Percentiles rank a stretch among this genome's conserved stretches.
phyloP scores from a whole-genome alignment of 2,888 invertebrate genomes.

The Agrypnus murinus region DNA sequence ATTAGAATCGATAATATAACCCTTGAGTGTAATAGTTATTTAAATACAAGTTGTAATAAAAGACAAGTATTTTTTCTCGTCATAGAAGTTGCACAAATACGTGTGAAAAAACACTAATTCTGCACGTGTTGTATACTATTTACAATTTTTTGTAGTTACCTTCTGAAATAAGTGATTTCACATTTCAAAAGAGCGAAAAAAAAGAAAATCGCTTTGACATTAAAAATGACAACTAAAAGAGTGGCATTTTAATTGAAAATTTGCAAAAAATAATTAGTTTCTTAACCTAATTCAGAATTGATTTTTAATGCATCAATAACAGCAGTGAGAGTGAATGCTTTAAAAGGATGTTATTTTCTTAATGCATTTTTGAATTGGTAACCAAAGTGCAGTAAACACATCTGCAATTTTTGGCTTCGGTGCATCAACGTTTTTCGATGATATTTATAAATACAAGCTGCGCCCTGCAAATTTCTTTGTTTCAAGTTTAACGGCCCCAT shows the following conservation, averaged over 20 bases:
- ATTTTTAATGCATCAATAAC: slow-evolving; percentile 15
- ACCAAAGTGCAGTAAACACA: slow-evolving; percentile 34
- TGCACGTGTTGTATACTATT: too few relatives aligned
- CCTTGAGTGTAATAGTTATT: slow-evolving; percentile 18
- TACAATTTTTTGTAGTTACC: too few relatives aligned
- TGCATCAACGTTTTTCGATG: slow-evolving; percentile 38
- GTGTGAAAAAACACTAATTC: too few relatives aligned
- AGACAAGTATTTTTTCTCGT: too few relatives aligned
- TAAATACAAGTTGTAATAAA: too few relatives aligned
- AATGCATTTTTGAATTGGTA: slow-evolving; percentile 30
- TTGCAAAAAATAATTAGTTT: neutral
- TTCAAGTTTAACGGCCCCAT: slow-evolving; percentile 40
- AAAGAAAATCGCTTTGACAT: too few relatives aligned
- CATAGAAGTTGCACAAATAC: too few relatives aligned
- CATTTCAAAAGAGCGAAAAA: too few relatives aligned
- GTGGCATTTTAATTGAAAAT: too few relatives aligned
- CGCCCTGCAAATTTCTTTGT: slow-evolving; percentile 40
- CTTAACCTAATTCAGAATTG: neutral
- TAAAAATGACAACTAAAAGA: too few relatives aligned
- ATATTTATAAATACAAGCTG: slow-evolving; percentile 41
- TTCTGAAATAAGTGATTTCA: neutral
- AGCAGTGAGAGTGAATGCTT: neutral
- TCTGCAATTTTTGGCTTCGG: slow-evolving; percentile 41
- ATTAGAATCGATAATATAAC: slow-evolving; percentile 28
- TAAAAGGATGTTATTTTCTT: neutral